Percentiles rank a stretch among this genome's conserved stretches.
phyloP scores from a whole-genome alignment of 2,888 invertebrate genomes.

The Oligia strigilis region DNA sequence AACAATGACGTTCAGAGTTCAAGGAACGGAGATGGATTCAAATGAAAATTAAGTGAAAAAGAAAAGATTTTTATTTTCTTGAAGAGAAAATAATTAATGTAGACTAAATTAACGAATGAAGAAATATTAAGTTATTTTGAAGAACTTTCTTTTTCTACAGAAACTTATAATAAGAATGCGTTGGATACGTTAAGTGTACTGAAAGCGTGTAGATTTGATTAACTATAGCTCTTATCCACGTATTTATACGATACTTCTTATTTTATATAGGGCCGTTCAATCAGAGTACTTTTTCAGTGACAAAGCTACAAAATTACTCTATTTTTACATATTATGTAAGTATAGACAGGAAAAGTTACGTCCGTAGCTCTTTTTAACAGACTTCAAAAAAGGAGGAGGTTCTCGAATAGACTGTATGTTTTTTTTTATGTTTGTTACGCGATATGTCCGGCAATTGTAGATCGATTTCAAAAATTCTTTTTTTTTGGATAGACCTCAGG shows the following conservation, averaged over 20 bases:
- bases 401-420: too few species aligned
- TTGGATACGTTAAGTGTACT: neutral
- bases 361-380: neutral
- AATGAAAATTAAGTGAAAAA: constrained; percentile 1
- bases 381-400: too few species aligned
- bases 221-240: too few species aligned
- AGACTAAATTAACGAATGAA: neutral
- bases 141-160: neutral
- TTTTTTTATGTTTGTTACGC: too few species aligned
- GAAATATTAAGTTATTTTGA: neutral
- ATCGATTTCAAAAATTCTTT: too few species aligned
- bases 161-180: neutral
- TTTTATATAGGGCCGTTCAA: too few species aligned
- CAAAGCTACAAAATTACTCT: too few species aligned
- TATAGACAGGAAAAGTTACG: neutral
- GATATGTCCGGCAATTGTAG: too few species aligned
- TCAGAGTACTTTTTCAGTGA: too few species aligned
- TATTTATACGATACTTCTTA: too few species aligned
- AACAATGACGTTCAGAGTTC: neutral
- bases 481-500: too few species aligned
- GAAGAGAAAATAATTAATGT: neutral
- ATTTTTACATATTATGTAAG: too few species aligned
- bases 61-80: neutral
- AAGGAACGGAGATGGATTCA: neutral
- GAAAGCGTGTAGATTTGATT: neutral